These are phyloP conservation scores for Noctua pronuba DNA, from an alignment of 2,888 invertebrate genomes.

Conservation along the genomic window DNA sequence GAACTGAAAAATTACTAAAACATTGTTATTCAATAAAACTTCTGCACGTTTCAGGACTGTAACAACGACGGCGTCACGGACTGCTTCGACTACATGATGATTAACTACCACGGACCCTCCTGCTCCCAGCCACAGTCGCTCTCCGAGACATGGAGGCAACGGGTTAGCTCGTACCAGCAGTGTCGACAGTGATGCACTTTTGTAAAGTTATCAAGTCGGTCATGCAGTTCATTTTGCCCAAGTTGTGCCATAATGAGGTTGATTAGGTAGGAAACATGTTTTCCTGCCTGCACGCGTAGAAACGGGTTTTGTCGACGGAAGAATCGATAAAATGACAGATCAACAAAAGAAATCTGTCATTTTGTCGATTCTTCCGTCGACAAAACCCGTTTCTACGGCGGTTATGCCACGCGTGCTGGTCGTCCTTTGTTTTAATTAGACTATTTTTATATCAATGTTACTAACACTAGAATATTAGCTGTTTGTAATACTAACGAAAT, in stretches of 20 bases:
- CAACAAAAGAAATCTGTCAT: too few species aligned
- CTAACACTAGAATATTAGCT: too few species aligned
- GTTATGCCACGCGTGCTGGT: too few species aligned
- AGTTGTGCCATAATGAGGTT: background rate
- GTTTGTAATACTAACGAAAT: too few species aligned
- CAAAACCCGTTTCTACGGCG: too few species aligned
- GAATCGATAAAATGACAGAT: too few species aligned
- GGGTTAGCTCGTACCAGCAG: slow-evolving; percentile 81
- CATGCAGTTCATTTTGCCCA: background rate
- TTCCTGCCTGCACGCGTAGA: too few species aligned
- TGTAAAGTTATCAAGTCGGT: background rate
- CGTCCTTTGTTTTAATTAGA: too few species aligned
- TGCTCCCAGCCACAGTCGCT: slow-evolving; percentile 83
- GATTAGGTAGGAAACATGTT: too few species aligned
- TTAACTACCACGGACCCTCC: slow-evolving; percentile 91
- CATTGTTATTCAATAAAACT: slow-evolving; percentile 1
- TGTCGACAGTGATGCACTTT: slow-evolving; percentile 73
- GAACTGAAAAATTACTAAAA: background rate
- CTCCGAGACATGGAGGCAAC: slow-evolving; percentile 76
- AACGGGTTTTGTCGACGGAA: too few species aligned
- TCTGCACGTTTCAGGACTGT: slow-evolving; percentile 89
- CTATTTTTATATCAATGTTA: too few species aligned
- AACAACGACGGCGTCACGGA: slow-evolving; percentile 91
- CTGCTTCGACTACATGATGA: slow-evolving; percentile 92
- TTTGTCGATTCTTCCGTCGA: too few species aligned